Evolutionary conservation across 2,888 invertebrate genomes (phyloP).

Genomic region (Coelogynopora nodosa): DNA sequence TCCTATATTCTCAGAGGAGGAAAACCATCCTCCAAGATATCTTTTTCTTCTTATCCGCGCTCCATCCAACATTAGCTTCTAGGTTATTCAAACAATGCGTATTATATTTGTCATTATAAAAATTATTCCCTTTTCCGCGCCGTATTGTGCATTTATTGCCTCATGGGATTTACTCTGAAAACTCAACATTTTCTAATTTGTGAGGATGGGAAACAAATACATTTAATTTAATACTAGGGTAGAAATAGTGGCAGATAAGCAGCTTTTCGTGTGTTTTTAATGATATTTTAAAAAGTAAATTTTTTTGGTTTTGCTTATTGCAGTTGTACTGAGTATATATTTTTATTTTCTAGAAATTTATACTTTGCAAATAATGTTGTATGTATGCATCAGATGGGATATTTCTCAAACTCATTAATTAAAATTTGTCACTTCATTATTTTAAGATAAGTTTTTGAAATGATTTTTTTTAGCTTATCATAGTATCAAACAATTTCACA

Average conservation of each 20-base stretch:
- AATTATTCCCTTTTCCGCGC: conserved; percentile 11
- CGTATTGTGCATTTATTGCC: background rate
- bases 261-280: background rate
- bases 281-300: background rate
- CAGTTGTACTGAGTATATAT: no score
- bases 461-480: no score
- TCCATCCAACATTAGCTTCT: background rate
- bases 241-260: background rate
- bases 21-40: conserved; percentile 18
- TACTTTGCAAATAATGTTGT: background rate
- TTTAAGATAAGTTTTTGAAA: no score
- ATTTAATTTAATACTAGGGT: background rate
- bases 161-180: background rate
- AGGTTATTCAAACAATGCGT: background rate
- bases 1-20: conserved; percentile 31
- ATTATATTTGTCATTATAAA: background rate
- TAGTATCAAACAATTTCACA: no score
- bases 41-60: conserved; percentile 22
- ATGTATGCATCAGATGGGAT: background rate
- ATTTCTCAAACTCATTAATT: background rate
- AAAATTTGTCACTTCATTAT: no score
- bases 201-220: background rate
- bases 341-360: background rate
- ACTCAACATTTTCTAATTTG: background rate
- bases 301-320: no score